These are phyloP conservation scores for Garrulus glandarius DNA, from an alignment of 2,797 vertebrate species.

Conservation along the genomic window DNA sequence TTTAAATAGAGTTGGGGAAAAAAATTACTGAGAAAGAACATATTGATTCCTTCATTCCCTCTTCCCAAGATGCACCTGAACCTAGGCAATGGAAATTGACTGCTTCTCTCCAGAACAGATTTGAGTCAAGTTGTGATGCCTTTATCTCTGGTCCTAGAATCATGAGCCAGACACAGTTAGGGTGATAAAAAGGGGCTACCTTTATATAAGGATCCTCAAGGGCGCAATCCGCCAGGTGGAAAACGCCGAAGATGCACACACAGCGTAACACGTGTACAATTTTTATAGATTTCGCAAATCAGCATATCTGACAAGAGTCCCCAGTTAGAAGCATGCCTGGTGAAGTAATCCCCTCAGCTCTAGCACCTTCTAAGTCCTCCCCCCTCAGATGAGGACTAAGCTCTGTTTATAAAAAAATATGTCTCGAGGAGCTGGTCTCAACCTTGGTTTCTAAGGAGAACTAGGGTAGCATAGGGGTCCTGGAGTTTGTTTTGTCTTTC, in stretches of 20 bases:
- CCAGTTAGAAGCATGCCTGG: no score
- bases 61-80: not conserved
- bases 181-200: not conserved
- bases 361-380: not conserved
- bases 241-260: accelerated
- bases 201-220: not conserved
- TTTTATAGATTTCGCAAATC: not conserved
- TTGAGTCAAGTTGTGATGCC: not conserved
- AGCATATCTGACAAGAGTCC: not conserved
- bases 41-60: not conserved
- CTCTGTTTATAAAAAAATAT: not conserved
- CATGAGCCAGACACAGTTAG: accelerated
- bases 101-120: not conserved
- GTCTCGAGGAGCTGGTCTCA: not conserved
- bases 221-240: accelerated
- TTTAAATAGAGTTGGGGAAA: not conserved
- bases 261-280: accelerated
- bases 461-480: not conserved
- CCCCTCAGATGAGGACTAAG: not conserved
- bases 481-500: not conserved
- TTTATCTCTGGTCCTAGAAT: not conserved
- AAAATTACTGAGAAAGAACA: not conserved
- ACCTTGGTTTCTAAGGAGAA: not conserved
- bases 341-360: not conserved
- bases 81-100: not conserved